Conservation (phyloP, 2,797 vertebrate genomes). For the Phylloscopus collybita region DNA sequence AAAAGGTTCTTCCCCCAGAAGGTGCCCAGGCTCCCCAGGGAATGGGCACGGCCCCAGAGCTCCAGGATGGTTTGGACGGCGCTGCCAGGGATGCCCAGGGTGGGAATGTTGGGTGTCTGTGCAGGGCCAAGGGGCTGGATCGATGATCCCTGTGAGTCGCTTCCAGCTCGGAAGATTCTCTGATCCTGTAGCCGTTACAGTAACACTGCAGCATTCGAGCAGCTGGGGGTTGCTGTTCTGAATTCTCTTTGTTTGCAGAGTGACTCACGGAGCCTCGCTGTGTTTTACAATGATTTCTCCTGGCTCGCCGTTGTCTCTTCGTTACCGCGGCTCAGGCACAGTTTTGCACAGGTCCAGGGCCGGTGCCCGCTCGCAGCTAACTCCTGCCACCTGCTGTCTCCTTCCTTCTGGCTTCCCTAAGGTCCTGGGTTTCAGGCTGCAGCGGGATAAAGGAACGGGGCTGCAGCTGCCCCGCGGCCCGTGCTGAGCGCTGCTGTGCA, state of each 20-base stretch:
- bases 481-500: neutral
- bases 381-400: slow-evolving; percentile 75
- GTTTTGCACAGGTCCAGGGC: neutral
- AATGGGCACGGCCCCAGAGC: neutral
- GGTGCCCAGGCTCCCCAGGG: neutral
- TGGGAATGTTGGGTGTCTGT: neutral
- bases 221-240: neutral
- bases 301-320: neutral
- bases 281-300: neutral
- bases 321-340: fast-evolving
- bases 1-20: neutral
- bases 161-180: neutral
- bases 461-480: neutral
- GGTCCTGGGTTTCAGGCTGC: neutral
- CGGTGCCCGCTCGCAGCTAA: neutral
- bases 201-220: neutral
- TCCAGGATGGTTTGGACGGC: neutral
- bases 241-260: neutral
- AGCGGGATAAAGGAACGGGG: neutral
- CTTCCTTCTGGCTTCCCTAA: neutral
- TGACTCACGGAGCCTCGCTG: neutral
- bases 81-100: neutral
- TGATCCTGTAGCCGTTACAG: neutral
- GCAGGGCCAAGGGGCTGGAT: neutral
- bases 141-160: fast-evolving